These are phyloP conservation scores for Eupithecia abbreviata DNA, from an alignment of 2,888 invertebrate species.

Conservation along the genomic window DNA sequence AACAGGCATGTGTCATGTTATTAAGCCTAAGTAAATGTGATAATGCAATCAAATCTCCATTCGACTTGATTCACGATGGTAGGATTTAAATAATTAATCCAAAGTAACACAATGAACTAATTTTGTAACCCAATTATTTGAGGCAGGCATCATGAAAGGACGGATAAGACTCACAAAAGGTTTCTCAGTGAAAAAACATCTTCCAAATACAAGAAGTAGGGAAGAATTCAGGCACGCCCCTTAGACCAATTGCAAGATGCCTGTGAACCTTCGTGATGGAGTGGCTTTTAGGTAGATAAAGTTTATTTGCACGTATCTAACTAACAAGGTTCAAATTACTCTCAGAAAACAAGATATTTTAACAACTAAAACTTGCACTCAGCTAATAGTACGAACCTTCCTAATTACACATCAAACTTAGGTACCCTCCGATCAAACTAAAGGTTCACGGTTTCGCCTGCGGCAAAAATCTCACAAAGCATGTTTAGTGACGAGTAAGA, in stretches of 20 bases:
- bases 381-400: neutral
- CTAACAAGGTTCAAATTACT: constrained; percentile 6
- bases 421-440: neutral
- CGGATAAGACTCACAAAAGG: neutral
- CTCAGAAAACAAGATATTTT: neutral
- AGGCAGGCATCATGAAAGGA: neutral
- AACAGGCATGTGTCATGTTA: neutral
- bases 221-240: neutral
- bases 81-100: neutral
- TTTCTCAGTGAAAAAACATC: neutral
- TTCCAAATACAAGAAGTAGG: neutral
- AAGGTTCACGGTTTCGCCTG: neutral
- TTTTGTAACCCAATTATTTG: neutral
- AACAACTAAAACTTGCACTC: constrained; percentile 9
- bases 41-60: constrained; percentile 8
- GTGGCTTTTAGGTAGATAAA: neutral
- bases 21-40: constrained; percentile 12
- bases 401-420: constrained; percentile 12
- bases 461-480: constrained; percentile 7
- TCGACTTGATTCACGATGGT: neutral
- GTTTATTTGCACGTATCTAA: neutral
- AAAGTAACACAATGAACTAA: neutral
- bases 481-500: neutral
- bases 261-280: neutral
- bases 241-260: constrained; percentile 1